These are phyloP conservation scores for Chanos chanos DNA, from an alignment of 2,797 vertebrate genomes.

Conservation along the genomic window DNA sequence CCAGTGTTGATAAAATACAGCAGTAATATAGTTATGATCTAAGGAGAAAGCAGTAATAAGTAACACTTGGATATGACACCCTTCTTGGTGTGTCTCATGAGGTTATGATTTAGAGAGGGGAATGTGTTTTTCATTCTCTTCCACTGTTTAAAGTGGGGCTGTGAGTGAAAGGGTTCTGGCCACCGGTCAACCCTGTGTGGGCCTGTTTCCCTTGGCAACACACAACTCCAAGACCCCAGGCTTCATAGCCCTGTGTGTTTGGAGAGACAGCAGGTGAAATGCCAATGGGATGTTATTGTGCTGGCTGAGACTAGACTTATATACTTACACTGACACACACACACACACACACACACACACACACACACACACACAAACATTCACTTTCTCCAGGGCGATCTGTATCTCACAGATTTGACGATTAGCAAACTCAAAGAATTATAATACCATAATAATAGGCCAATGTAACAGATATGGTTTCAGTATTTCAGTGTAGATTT, in stretches of 20 bases:
- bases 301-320: conserved; percentile 1
- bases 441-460: too few relatives aligned
- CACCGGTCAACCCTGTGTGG: not conserved
- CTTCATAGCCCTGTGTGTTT: not conserved
- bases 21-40: too few relatives aligned
- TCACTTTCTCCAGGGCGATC: too few relatives aligned
- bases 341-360: conserved; percentile 18
- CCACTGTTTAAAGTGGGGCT: not conserved
- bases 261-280: conserved; percentile 23
- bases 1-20: too few relatives aligned
- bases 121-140: not conserved
- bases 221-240: not conserved
- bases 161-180: too few relatives aligned
- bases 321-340: not conserved
- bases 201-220: conserved; percentile 37
- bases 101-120: not conserved
- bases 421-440: too few relatives aligned
- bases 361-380: conserved; percentile 10
- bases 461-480: too few relatives aligned
- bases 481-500: too few relatives aligned
- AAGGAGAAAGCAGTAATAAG: too few relatives aligned
- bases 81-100: not conserved
- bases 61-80: too few relatives aligned
- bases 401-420: too few relatives aligned
- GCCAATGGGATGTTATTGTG: conserved; percentile 41